Conservation (phyloP, 2,888 invertebrate species). For the Allygus modestus region DNA sequence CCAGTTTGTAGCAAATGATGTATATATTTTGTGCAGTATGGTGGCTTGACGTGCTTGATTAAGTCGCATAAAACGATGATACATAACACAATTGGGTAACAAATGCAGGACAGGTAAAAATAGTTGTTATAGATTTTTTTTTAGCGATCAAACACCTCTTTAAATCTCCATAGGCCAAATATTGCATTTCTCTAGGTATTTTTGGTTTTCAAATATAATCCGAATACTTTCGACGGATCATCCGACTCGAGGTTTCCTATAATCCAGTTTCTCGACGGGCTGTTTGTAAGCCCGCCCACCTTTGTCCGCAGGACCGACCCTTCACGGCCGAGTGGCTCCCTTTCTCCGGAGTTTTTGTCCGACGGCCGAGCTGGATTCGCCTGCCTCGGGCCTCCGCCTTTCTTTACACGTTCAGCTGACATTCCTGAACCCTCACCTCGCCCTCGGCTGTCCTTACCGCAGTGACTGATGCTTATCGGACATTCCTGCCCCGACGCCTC, state of each 20-base stretch:
- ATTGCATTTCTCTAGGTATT: no score
- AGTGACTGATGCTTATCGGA: background rate
- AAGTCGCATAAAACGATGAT: no score
- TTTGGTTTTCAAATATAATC: no score
- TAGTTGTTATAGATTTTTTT: no score
- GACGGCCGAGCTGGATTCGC: slow-evolving; percentile 35
- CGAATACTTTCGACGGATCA: background rate
- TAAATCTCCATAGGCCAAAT: no score
- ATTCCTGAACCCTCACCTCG: slow-evolving; percentile 1
- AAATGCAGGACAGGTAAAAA: no score
- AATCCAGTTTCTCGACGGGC: background rate
- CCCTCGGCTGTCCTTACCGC: background rate
- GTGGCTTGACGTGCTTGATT: no score
- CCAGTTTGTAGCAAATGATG: no score
- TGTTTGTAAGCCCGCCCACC: slow-evolving; percentile 19
- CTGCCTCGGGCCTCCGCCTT: slow-evolving; percentile 12
- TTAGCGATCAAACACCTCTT: no score
- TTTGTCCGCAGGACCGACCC: slow-evolving; percentile 45
- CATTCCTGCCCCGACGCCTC: background rate
- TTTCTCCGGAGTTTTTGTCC: slow-evolving; percentile 27
- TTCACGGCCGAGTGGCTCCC: slow-evolving; percentile 51
- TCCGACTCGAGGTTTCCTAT: background rate
- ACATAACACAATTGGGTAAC: no score
- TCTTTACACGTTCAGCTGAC: slow-evolving; percentile 6
- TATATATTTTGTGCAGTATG: no score